These are phyloP conservation scores for Phenganax stokvisi DNA, from an alignment of 92 coral and sea anemone genomes.

Conservation along the genomic window DNA sequence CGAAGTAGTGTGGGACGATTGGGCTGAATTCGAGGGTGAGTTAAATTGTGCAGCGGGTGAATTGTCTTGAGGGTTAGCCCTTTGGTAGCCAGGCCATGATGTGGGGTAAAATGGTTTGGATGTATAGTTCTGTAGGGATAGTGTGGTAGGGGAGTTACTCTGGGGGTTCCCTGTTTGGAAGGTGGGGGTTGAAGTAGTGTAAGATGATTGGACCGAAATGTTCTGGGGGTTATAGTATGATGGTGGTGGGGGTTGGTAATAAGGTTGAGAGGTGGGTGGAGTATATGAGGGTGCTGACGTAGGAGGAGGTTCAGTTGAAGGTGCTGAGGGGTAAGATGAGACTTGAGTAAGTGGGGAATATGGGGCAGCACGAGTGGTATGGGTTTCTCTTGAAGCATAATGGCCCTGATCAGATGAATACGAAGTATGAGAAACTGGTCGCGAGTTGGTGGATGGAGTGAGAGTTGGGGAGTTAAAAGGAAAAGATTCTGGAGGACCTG, in stretches of 20 bases:
- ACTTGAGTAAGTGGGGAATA: neutral
- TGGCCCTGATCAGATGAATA: neutral
- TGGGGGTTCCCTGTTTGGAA: neutral
- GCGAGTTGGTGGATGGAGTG: neutral
- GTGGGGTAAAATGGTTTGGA: neutral
- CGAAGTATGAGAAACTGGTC: neutral
- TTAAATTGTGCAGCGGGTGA: neutral
- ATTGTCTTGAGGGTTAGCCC: neutral
- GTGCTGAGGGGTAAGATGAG: constrained; percentile 8
- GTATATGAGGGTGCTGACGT: neutral
- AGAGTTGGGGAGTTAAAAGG: neutral
- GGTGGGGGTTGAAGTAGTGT: constrained; percentile 3
- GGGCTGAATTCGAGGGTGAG: neutral
- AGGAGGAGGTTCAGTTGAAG: constrained; percentile 21
- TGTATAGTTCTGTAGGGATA: neutral
- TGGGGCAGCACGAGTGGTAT: neutral
- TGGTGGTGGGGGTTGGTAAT: neutral
- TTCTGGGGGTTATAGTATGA: neutral
- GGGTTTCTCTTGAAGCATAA: neutral
- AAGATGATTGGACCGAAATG: neutral
- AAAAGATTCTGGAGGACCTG: constrained; percentile 1
- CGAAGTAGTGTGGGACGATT: neutral
- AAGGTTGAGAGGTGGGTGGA: constrained; percentile 22
- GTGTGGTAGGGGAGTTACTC: neutral
- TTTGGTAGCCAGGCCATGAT: neutral